Base-by-base conservation (phyloP, 2,113 vertebrate species). In the Syngnathus scovelli region DNA sequence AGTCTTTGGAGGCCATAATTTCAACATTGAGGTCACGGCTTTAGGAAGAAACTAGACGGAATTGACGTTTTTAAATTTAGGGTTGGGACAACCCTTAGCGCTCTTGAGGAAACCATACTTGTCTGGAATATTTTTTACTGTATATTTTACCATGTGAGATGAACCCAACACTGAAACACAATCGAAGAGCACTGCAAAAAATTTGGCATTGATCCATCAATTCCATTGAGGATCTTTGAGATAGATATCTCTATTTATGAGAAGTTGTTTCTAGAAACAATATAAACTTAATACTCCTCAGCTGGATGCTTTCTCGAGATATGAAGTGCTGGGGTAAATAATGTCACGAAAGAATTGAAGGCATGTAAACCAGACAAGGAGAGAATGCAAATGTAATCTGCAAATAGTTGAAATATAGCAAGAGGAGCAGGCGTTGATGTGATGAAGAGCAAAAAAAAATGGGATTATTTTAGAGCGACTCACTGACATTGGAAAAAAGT, bases 291-390 rank as follows among this genome's bases (percentile, higher is more conserved):
- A 18, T 49, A 48, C 49, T 67, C n/a, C 39, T 13, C 67, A 79
- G 69, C 75, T 78, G 78, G 70, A 74, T 39, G 66, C 55, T 55
- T 78, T 74, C 48, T 78, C 61, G 37, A 79, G 62, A 73, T 43
- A 23, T 52, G 41, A 76, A 59, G 49, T 76, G 71, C 54, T 72
- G 56, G 71, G 60, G 65, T 75, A 58, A 71, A 70, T 74, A 74
- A 80, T 74, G 71, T 72, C 78, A 68, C 43, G 74, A 73, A 63
- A 70, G 70, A 68, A 66, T 51, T n/a, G 27, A 36, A 70, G 65
- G 67, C 66, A 74, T 77, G 78, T 83, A 84, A 84, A 83, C 71
- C 77, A 69, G 36, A 63, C 27, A 7, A 62, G 59, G 18, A 68
- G 55, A 51, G 49, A 51, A n/a, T 51, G 18, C 48, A 69, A 80